Evolutionary conservation across 2,797 vertebrate genomes (phyloP), one percentile per base, ranked within the genome.

Genomic region (Rhinophrynus dorsalis): DNA sequence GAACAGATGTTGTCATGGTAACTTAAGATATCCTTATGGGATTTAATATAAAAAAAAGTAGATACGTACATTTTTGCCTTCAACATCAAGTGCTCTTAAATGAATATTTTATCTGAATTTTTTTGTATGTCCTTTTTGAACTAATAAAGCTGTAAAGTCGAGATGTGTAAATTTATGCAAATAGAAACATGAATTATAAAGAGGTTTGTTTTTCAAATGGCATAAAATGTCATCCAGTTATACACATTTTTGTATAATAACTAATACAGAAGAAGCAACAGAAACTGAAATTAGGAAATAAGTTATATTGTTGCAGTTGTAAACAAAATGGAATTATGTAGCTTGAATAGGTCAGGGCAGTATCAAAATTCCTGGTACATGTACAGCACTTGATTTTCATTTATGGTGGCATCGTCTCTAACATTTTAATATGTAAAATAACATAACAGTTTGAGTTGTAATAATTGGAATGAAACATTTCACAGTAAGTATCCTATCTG

Each of bases 1-100:
- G 69, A 73, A 65, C 54, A 54, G 70, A 35, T 20, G 69, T 73
- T 59, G 62, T 40, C 62, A 66, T 66, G 55, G 69, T 58, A 66
- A 73, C 55, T n/a, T 58, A 26, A 26, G 27, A 50, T 50, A 67
- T 27, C 20, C 62, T 73, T 52, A 52, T 29, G 62, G 65, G 47
- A 73, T 73, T 51, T 42, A 42, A 13, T n/a, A 18, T 32, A 18
- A 24, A 51, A 66, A 35, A 60, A 23, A 17, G 21, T 35, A 51
- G 54, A 58, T 27, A 29, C 50, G 64, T 23, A 44, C 33, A 42
- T 64, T 57, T 64, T 71, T 58, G 40, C 61, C 35, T 59, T 73
- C 51, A 51, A 72, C 68, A 57, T 59, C 61, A 58, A 59, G 54
- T 59, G 33, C 54, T 40, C 54, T 65, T 58, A 59, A 60, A 73